phyloP scores from a whole-genome alignment of 2,113 vertebrate species.

The Antigone vipio region DNA sequence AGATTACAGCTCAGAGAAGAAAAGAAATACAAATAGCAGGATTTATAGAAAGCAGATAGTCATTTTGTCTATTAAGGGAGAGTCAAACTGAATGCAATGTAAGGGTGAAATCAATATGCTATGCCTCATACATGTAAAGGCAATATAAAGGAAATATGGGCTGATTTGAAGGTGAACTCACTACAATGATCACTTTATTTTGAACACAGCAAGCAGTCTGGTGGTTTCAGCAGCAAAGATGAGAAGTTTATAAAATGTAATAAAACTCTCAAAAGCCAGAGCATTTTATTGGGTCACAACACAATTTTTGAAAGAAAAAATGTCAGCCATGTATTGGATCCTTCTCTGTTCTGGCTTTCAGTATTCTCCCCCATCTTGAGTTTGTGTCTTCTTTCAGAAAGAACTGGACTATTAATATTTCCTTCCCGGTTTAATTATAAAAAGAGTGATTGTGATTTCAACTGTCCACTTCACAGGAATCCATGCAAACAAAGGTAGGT shows the following conservation, averaged over 20 bases:
- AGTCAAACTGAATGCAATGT: background rate
- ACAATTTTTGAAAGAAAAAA: background rate
- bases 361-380: background rate
- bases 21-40: slow-evolving; percentile 10
- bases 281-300: background rate
- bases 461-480: background rate
- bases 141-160: background rate
- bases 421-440: background rate
- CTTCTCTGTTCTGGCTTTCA: background rate
- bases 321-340: background rate
- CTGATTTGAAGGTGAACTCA: slow-evolving; percentile 27
- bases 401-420: background rate
- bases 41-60: slow-evolving; percentile 32
- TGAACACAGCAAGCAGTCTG: background rate
- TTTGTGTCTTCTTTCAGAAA: background rate
- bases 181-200: slow-evolving; percentile 7
- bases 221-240: background rate
- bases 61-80: slow-evolving; percentile 33
- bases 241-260: background rate
- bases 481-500: background rate
- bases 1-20: background rate
- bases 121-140: slow-evolving; percentile 17
- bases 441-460: background rate
- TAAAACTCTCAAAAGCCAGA: background rate
- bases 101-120: slow-evolving; percentile 8